Conservation (phyloP, 2,888 invertebrate species). For the Lithophane socia region DNA sequence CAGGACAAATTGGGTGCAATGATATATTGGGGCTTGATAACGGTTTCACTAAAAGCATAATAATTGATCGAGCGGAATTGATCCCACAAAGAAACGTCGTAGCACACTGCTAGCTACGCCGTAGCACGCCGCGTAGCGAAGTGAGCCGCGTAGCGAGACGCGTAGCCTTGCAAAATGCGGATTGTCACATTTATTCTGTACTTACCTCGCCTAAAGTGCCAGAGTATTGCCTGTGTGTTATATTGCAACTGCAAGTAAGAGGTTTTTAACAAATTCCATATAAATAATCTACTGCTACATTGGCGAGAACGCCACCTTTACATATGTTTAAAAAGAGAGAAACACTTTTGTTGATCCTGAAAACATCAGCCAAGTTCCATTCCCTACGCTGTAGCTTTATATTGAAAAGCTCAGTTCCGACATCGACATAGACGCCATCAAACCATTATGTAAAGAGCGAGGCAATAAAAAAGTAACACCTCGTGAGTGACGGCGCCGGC, state of each 20-base stretch:
- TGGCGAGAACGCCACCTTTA: not conserved
- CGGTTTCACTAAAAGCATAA: not conserved
- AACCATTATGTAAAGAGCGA: slow-evolving; percentile 55
- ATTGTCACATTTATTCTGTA: not conserved
- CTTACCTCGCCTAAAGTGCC: not conserved
- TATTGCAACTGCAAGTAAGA: not conserved
- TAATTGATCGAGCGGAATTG: slow-evolving; percentile 13
- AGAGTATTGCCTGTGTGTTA: not conserved
- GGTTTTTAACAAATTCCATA: not conserved
- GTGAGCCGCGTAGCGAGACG: not conserved
- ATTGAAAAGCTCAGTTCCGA: slow-evolving; percentile 35
- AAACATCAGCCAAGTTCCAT: not conserved
- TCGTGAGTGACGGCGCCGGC: slow-evolving; percentile 56
- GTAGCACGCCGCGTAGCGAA: slow-evolving; percentile 28
- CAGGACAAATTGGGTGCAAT: not conserved
- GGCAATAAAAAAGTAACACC: slow-evolving; percentile 63
- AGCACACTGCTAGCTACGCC: slow-evolving; percentile 30
- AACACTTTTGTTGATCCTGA: not conserved
- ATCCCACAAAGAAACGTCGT: not conserved
- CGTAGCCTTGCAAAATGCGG: not conserved
- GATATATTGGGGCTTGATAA: not conserved
- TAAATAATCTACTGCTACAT: not conserved
- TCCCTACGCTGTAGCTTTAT: slow-evolving; percentile 13
- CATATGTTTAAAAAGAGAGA: not conserved
- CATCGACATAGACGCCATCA: slow-evolving; percentile 48